Percentiles rank a stretch among this genome's conserved stretches.
Evolutionary conservation across 1,140 invertebrate genomes (phyloP).

Genomic region (Apolygus lucorum): DNA sequence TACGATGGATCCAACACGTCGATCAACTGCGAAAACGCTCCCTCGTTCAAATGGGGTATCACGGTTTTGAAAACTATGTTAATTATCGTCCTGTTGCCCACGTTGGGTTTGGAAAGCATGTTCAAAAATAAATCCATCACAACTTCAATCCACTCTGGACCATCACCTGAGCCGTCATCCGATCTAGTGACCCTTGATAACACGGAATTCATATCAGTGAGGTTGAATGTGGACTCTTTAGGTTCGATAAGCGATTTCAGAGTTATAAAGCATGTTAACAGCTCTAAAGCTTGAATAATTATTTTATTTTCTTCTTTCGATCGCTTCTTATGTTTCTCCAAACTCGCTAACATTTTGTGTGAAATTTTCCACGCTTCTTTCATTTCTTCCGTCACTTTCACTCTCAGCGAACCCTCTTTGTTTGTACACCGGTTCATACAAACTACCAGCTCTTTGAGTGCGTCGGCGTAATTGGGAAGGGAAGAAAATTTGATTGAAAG

Average conservation of each 20-base stretch:
- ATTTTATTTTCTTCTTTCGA: background rate
- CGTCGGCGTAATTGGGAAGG: background rate
- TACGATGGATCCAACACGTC: background rate
- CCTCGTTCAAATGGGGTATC: constrained; percentile 14
- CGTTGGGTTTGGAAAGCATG: constrained; percentile 7
- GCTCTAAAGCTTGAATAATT: background rate
- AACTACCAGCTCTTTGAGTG: constrained; percentile 6
- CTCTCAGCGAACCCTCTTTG: background rate
- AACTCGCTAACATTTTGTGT: background rate
- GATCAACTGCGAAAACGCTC: constrained; percentile 6
- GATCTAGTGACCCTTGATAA: background rate
- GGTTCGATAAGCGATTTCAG: constrained; percentile 4
- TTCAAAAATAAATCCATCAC: constrained; percentile 20
- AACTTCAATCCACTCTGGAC: constrained; percentile 13
- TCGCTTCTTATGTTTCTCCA: background rate
- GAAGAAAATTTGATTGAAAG: constrained; percentile 1
- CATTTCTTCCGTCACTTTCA: background rate
- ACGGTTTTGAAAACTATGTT: constrained; percentile 4
- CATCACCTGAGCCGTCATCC: background rate
- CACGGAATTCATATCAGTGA: constrained; percentile 1
- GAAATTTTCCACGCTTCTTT: constrained; percentile 3
- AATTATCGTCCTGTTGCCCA: constrained; percentile 5
- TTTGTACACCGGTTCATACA: background rate
- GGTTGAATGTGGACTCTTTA: constrained; percentile 6
- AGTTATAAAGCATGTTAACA: constrained; percentile 11